phyloP scores from a whole-genome alignment of 2,888 invertebrate genomes.

The Cacoxenus indagator region DNA sequence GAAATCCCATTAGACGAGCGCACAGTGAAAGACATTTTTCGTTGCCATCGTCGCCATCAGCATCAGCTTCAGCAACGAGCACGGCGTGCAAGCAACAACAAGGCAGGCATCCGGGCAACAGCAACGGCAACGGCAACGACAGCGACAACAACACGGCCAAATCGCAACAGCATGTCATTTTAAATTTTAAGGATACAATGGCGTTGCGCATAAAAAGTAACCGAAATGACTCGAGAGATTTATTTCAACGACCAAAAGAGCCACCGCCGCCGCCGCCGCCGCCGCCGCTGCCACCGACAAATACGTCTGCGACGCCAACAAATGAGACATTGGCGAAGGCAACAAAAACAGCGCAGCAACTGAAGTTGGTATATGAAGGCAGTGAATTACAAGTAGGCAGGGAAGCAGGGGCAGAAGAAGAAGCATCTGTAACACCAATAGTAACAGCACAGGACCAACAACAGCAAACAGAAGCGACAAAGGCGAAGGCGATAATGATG shows the following conservation, averaged over 20 bases:
- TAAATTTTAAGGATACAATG: slow-evolving; percentile 82
- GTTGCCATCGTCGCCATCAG: slow-evolving; percentile 32
- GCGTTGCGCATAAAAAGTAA: slow-evolving; percentile 79
- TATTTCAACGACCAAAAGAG: slow-evolving; percentile 73
- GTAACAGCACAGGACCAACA: slow-evolving; percentile 11
- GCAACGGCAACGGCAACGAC: slow-evolving; percentile 24
- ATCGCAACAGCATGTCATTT: slow-evolving; percentile 55
- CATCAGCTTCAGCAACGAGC: slow-evolving; percentile 62
- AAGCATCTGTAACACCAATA: too few species aligned
- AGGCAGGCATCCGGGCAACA: slow-evolving; percentile 8
- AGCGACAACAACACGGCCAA: slow-evolving; percentile 24
- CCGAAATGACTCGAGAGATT: slow-evolving; percentile 76
- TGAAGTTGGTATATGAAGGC: slow-evolving; percentile 3
- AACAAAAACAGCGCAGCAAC: slow-evolving; percentile 30
- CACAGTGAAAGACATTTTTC: slow-evolving; percentile 68
- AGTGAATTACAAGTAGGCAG: slow-evolving; percentile 29
- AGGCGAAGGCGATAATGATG: slow-evolving; percentile 26
- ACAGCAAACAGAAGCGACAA: neutral
- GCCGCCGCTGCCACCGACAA: too few species aligned
- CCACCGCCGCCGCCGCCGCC: slow-evolving; percentile 72
- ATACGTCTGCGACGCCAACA: slow-evolving; percentile 50
- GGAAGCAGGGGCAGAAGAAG: slow-evolving; percentile 18
- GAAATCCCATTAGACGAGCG: slow-evolving; percentile 70
- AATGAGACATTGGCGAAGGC: slow-evolving; percentile 11
- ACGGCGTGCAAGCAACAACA: slow-evolving; percentile 3